Conservation (phyloP, 2,113 vertebrate species). For the Brienomyrus brachyistius region DNA sequence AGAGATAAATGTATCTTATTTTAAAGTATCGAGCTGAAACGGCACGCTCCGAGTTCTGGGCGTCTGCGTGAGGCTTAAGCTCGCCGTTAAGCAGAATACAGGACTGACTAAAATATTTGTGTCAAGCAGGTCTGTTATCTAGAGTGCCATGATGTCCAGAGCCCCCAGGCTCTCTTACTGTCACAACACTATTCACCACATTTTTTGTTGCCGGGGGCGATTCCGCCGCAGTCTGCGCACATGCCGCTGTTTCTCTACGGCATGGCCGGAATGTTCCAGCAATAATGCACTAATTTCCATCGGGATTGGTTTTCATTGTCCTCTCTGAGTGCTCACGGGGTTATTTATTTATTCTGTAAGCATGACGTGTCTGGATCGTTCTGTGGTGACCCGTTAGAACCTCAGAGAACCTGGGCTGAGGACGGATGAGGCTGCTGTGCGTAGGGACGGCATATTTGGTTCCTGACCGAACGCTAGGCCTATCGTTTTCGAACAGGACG, state of each 20-base stretch:
- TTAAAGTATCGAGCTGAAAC: not conserved
- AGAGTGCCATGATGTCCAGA: not conserved
- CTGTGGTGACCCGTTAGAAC: not conserved
- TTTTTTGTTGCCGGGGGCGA: not conserved
- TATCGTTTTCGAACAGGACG: not conserved
- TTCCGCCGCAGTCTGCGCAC: not conserved
- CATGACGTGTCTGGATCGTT: not conserved
- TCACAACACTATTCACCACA: not conserved
- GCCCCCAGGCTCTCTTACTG: not conserved
- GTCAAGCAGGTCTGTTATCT: not conserved
- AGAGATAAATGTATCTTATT: slow-evolving; percentile 10
- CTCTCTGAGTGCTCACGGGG: not conserved
- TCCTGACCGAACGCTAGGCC: not conserved
- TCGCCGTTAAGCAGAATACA: not conserved
- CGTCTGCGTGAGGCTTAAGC: not conserved
- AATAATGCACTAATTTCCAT: not conserved
- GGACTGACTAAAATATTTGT: slow-evolving; percentile 5
- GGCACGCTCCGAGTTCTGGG: not conserved
- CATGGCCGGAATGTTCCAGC: not conserved
- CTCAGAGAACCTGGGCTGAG: not conserved
- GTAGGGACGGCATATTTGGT: not conserved
- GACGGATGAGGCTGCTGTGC: not conserved
- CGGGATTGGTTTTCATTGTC: not conserved
- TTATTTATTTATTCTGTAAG: not conserved
- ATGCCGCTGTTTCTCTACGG: not conserved